These are phyloP conservation scores for Hydraecia micacea DNA, from an alignment of 2,888 invertebrate genomes.

Conservation along the genomic window DNA sequence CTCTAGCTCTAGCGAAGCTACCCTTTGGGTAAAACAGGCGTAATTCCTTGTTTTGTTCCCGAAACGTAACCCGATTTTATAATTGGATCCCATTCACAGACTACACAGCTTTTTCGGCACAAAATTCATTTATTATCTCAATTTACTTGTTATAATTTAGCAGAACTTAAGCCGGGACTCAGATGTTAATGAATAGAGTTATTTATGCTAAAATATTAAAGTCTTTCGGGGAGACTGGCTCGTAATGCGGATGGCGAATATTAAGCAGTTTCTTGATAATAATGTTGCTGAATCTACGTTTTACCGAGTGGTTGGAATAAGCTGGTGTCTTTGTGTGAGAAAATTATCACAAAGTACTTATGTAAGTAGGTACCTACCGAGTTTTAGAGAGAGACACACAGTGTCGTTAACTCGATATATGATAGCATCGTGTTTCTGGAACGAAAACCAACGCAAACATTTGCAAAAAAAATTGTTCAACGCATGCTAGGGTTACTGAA, in stretches of 20 bases:
- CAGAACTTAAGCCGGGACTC: constrained; percentile 58
- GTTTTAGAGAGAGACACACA: neutral
- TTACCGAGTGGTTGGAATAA: constrained; percentile 16
- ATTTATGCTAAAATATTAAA: constrained; percentile 69
- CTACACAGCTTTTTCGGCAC: constrained; percentile 41
- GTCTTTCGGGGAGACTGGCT: constrained; percentile 54
- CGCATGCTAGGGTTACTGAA: neutral
- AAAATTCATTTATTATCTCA: constrained; percentile 59
- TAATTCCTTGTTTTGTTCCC: neutral
- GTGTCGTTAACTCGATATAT: neutral
- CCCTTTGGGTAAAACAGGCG: neutral
- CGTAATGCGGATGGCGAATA: constrained; percentile 52
- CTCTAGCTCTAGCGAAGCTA: neutral
- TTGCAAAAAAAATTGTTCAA: neutral
- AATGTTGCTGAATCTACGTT: constrained; percentile 41
- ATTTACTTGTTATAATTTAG: constrained; percentile 64
- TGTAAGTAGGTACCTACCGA: no score
- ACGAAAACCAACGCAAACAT: neutral
- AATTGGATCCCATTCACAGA: constrained; percentile 39
- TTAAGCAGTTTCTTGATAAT: constrained; percentile 53
- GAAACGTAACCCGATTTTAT: constrained; percentile 33
- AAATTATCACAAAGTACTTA: neutral
- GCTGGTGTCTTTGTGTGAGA: constrained; percentile 23
- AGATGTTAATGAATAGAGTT: constrained; percentile 65
- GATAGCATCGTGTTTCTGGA: neutral